A percentile compares a stretch with the other conserved stretches of the same genome.
These are phyloP conservation scores for Drosophila koepferae DNA, from an alignment of 2,888 invertebrate species.

Conservation along the genomic window DNA sequence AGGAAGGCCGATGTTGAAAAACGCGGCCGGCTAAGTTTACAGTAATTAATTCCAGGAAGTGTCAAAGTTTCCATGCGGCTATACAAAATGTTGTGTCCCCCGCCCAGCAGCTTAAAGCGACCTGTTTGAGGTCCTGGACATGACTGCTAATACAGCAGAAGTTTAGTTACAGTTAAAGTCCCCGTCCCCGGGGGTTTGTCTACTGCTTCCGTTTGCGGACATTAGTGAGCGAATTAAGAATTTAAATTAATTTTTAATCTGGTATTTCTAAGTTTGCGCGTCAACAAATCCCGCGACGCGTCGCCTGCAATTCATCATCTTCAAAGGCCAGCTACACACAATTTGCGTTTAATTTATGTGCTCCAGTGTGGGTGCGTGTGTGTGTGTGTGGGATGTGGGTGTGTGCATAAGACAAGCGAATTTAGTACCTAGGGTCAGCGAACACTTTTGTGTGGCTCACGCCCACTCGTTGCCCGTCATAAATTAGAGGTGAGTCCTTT, in stretches of 20 bases:
- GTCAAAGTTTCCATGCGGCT: slow-evolving; percentile 69
- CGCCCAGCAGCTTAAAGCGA: slow-evolving; percentile 21
- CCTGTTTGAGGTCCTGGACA: slow-evolving; percentile 12
- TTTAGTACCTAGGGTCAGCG: slow-evolving; percentile 28
- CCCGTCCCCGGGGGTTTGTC: slow-evolving; percentile 2
- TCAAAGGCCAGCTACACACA: slow-evolving; percentile 65
- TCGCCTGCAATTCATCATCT: slow-evolving; percentile 63
- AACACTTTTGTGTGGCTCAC: slow-evolving; percentile 23
- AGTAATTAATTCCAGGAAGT: slow-evolving; percentile 78
- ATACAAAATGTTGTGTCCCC: slow-evolving; percentile 36
- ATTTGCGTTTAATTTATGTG: slow-evolving; percentile 74
- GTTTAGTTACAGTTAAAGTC: slow-evolving; percentile 27
- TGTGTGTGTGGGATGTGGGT: slow-evolving; percentile 6
- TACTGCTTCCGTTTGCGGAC: slow-evolving; percentile 33
- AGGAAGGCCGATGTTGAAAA: slow-evolving; percentile 1
- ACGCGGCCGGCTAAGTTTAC: slow-evolving; percentile 61
- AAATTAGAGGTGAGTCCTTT: slow-evolving; percentile 68
- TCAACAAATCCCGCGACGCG: slow-evolving; percentile 14
- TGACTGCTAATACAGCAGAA: slow-evolving; percentile 14
- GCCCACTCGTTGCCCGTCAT: slow-evolving; percentile 49
- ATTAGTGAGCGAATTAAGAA: slow-evolving; percentile 63
- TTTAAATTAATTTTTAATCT: slow-evolving; percentile 76
- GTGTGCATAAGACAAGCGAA: slow-evolving; percentile 31
- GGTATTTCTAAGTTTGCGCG: slow-evolving; percentile 20
- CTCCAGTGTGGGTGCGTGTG: slow-evolving; percentile 18